Conservation (phyloP, 23 tunicate genomes). For the Trididemnum miniatum region DNA sequence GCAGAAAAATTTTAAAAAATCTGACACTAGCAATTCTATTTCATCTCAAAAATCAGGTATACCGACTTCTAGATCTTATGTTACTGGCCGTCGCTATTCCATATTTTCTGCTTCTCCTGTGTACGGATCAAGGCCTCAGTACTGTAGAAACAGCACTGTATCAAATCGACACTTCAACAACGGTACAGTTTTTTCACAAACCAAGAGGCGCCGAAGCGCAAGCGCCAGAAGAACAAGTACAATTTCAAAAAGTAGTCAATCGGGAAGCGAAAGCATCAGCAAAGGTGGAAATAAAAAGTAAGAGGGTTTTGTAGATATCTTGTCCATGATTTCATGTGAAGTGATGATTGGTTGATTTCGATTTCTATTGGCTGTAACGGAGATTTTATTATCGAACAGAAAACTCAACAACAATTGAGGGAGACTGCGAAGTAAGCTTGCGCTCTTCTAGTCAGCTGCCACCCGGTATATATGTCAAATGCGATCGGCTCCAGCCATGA, state of each 20-base stretch:
- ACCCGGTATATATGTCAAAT: too few relatives aligned
- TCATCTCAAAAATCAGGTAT: background rate
- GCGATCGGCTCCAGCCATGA: too few relatives aligned
- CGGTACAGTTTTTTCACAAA: background rate
- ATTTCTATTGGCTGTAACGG: too few relatives aligned
- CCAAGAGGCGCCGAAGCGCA: background rate
- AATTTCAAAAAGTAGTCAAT: background rate
- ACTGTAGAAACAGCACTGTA: background rate
- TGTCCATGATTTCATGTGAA: too few relatives aligned
- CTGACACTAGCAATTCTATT: background rate
- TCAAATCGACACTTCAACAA: background rate
- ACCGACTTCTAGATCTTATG: background rate
- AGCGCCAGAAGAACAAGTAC: background rate
- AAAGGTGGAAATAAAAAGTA: background rate
- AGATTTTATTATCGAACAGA: too few relatives aligned
- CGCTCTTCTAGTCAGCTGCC: too few relatives aligned
- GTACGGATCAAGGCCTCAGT: background rate
- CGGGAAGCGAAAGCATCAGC: background rate
- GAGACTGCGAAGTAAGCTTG: too few relatives aligned
- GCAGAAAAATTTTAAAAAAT: background rate
- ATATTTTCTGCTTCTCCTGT: slow-evolving; percentile 32
- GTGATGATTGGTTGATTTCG: too few relatives aligned
- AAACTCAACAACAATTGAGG: too few relatives aligned
- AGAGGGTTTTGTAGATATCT: background rate
- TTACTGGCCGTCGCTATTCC: slow-evolving; percentile 22